Conservation (phyloP, 2,113 vertebrate genomes). For the Platichthys flesus region DNA sequence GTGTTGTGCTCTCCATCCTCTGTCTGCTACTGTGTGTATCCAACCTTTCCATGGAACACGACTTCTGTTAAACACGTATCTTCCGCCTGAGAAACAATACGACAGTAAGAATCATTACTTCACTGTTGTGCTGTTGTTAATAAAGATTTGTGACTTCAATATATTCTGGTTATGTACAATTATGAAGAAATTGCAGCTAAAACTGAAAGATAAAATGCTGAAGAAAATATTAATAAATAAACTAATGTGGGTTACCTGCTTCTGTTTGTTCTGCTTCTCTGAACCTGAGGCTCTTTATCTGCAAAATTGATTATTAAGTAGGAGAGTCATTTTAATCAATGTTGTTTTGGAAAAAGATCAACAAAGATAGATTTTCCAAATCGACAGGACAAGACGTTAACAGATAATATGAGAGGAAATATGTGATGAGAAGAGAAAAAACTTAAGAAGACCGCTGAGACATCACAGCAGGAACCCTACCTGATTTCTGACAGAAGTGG, state of each 20-base stretch:
- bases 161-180: too few relatives aligned
- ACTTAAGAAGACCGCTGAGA: too few relatives aligned
- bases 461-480: too few relatives aligned
- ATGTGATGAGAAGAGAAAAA: too few relatives aligned
- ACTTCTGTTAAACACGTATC: conserved; percentile 21
- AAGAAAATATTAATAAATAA: not conserved
- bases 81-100: conserved; percentile 37
- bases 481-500: too few relatives aligned
- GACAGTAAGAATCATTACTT: not conserved
- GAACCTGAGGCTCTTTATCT: conserved; percentile 14
- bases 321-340: too few relatives aligned
- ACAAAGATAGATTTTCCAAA: too few relatives aligned
- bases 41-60: not conserved
- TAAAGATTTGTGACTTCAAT: not conserved
- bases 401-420: too few relatives aligned
- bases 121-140: not conserved
- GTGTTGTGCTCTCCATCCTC: not conserved
- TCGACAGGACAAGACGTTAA: too few relatives aligned
- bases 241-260: conserved; percentile 26
- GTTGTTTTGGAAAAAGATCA: too few relatives aligned
- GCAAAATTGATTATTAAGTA: too few relatives aligned
- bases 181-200: not conserved
- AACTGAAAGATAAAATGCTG: not conserved
- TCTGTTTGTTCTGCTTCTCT: not conserved
- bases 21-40: not conserved